Evolutionary conservation across 2,888 invertebrate genomes (phyloP), one percentile per base, ranked within the genome.

Genomic region (Diarsia mendica): DNA sequence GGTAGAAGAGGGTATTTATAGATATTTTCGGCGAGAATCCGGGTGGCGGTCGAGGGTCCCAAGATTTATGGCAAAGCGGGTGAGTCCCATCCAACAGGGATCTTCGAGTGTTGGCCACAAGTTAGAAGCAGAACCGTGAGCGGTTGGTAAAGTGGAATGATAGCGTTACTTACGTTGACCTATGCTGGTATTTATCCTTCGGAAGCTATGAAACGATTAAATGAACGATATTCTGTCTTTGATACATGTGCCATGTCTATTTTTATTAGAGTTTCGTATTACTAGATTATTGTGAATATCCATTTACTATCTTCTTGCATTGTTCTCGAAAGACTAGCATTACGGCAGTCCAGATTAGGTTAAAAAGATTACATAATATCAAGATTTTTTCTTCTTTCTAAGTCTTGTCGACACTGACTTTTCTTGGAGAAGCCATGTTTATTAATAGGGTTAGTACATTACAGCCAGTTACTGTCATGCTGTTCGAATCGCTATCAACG

Each of bases 31-130:
- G 94, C 93, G 95, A 93, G 95, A 94, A 94, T 93, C 94, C 95
- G 96, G 96, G 95, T 94, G 96, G 95, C 95, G 95, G 95, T 93
- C 95, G 96, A 96, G 96, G 96, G 96, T 95, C 93, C 93, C 92
- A 95, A 96, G 96, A 96, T 96, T 96, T 96, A 96, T 96, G 94
- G 95, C 94, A 89, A 92, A 95, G 94, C 94, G 95, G 95, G 96
- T 95, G 96, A 95, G 95, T 94, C 94, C 95, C 95, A 95, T 95
- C 96, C 95, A 95, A 95, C 94, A 93, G 95, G 94, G 95, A 94
- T 95, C 93, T 93, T 93, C 89, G 88, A 88, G 84, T 85, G 84
- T 73, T 53, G 76, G 89, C 90, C 72, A 6, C 77, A 89, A 89
- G 80, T n/a, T n/a, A 87, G 28, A 83, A 83, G 90, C 75, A 69